A percentile compares a stretch with the other conserved stretches of the same genome.
phyloP scores from a whole-genome alignment of 2,888 invertebrate genomes.

The Drosophila nigricruria region DNA sequence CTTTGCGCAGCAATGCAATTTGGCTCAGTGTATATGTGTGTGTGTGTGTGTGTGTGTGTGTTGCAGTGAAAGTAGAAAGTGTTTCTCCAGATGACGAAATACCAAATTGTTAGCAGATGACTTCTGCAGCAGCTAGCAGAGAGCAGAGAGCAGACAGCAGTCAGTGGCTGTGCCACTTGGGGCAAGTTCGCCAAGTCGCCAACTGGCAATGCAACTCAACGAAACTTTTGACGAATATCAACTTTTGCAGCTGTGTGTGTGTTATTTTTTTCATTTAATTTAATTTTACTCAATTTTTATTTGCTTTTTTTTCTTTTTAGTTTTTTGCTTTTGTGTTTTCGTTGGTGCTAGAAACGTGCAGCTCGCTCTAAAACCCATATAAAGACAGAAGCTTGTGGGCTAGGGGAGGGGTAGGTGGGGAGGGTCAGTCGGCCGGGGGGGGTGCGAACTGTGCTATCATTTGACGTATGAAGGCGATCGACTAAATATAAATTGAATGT shows the following conservation, averaged over 20 bases:
- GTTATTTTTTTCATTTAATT: constrained; percentile 2
- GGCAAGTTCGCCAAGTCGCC: not conserved
- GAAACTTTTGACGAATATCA: constrained; percentile 6
- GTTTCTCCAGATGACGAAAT: constrained; percentile 48
- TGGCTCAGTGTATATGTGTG: constrained; percentile 13
- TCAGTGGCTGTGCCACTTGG: not conserved
- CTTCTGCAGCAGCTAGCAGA: constrained; percentile 18
- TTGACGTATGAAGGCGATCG: constrained; percentile 74
- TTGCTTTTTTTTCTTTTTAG: constrained; percentile 11
- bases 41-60: constrained; percentile 8
- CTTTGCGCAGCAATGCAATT: constrained; percentile 44
- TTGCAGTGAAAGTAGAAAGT: constrained; percentile 76
- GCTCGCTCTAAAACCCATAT: constrained; percentile 22
- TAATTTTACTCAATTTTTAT: constrained; percentile 15
- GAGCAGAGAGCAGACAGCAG: not conserved
- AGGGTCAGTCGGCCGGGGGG: not conserved
- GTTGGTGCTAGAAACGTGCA: constrained; percentile 37
- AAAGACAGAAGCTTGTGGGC: constrained; percentile 2
- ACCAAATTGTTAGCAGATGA: constrained; percentile 29
- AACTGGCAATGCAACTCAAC: constrained; percentile 11
- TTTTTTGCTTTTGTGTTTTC: constrained; percentile 9
- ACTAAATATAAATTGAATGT: constrained; percentile 66
- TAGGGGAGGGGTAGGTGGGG: not conserved
- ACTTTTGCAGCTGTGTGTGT: not conserved
- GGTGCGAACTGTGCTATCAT: constrained; percentile 42